Evolutionary conservation across 2,797 vertebrate genomes (phyloP).

Genomic region (Rhinoraja longicauda): DNA sequence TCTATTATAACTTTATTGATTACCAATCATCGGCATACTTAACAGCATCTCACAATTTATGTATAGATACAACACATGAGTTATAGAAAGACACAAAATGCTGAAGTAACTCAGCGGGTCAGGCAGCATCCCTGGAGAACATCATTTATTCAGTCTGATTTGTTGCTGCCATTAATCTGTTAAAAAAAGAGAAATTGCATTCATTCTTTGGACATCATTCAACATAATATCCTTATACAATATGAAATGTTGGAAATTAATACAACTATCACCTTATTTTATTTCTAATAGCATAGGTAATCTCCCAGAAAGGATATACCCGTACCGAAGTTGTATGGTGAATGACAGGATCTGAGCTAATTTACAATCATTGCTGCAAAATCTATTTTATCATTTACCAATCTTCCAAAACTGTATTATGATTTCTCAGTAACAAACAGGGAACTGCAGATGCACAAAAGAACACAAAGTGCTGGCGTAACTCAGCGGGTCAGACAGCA

Average conservation of each 20-base stretch:
- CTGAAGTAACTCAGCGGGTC: no score
- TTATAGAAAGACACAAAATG: background rate
- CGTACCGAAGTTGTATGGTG: background rate
- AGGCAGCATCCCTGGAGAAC: no score
- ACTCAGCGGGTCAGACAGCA: no score
- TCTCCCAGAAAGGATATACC: background rate
- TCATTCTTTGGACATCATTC: background rate
- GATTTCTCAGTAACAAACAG: no score
- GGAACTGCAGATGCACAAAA: no score
- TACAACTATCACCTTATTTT: background rate
- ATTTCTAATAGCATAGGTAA: background rate
- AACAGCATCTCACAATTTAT: background rate
- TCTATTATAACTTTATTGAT: background rate
- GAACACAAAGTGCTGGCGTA: no score
- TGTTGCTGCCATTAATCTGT: background rate
- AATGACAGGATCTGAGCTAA: background rate
- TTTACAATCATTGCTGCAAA: background rate
- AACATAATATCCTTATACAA: background rate
- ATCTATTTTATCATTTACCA: background rate
- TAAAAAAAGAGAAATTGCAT: conserved; percentile 3
- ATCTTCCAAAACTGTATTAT: background rate
- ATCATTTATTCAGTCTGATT: background rate
- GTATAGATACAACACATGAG: background rate
- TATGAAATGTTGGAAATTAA: background rate
- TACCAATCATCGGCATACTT: background rate